Evolutionary conservation across 35 echinoderm and acorn worm genomes (phyloP).

Genomic region (Apostichopus japonicus): DNA sequence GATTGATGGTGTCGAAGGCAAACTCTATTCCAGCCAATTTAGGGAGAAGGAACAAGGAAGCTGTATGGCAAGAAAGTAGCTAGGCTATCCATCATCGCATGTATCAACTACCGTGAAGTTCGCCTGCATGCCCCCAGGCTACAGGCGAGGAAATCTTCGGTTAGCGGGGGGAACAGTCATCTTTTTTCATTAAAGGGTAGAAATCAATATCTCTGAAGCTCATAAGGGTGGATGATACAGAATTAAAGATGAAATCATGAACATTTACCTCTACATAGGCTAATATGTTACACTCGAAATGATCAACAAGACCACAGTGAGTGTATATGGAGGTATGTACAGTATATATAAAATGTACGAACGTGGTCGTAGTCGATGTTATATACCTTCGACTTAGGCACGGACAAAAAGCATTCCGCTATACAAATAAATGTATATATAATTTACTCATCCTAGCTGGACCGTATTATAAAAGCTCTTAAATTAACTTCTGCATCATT

Average conservation of each 20-base stretch:
- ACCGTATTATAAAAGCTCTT: too few relatives aligned
- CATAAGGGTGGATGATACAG: background rate
- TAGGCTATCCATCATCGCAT: constrained; percentile 38
- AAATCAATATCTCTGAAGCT: background rate
- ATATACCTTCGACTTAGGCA: too few relatives aligned
- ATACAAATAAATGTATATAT: too few relatives aligned
- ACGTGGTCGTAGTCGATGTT: too few relatives aligned
- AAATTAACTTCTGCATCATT: too few relatives aligned
- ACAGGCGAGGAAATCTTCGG: constrained; percentile 20
- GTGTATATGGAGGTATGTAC: too few relatives aligned
- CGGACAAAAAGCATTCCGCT: too few relatives aligned
- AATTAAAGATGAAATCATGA: constrained; percentile 11
- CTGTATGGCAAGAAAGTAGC: constrained; percentile 3
- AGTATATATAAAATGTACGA: too few relatives aligned
- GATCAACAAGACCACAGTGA: too few relatives aligned
- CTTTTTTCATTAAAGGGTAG: constrained; percentile 29
- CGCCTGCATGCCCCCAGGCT: constrained; percentile 36
- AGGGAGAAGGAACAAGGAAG: constrained; percentile 12
- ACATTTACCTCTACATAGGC: background rate
- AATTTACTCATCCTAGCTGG: too few relatives aligned
- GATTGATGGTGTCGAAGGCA: constrained; percentile 40
- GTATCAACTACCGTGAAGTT: constrained; percentile 32
- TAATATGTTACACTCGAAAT: background rate
- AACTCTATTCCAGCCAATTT: constrained; percentile 53
- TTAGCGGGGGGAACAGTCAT: constrained; percentile 10